phyloP scores from a whole-genome alignment of 37 sponge, comb jelly and placozoan genomes.

The Hexactinellida sp. region DNA sequence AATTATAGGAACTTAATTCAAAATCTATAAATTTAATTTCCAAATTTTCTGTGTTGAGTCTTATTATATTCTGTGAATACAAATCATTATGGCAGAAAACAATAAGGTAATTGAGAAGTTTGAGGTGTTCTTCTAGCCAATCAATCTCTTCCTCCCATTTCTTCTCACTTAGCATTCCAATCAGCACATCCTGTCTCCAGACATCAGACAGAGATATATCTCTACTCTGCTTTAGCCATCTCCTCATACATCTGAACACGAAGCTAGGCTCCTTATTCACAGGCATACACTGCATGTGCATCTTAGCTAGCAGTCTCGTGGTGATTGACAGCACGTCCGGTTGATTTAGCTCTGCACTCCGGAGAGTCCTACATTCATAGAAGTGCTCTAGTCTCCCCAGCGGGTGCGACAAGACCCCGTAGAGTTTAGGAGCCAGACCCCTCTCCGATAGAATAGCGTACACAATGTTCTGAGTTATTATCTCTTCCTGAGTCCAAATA shows the following conservation, averaged over 20 bases:
- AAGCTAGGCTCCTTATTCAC: neutral
- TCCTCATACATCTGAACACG: conserved; percentile 8
- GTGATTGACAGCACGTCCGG: neutral
- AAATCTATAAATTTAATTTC: neutral
- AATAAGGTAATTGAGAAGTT: neutral
- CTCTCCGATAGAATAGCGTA: neutral
- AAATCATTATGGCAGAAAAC: conserved; percentile 10
- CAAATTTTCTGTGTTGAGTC: neutral
- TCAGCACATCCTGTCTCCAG: neutral
- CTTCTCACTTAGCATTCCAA: conserved; percentile 12
- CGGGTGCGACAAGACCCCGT: neutral
- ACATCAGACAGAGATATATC: neutral
- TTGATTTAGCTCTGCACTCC: neutral
- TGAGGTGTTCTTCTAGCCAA: neutral
- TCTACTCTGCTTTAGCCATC: neutral
- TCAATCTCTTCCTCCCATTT: conserved; percentile 3
- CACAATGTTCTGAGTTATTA: conserved; percentile 3
- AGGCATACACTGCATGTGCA: neutral
- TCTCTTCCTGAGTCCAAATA: neutral
- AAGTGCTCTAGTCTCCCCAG: neutral
- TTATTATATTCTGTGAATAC: conserved; percentile 3
- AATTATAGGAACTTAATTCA: neutral
- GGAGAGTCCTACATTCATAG: neutral
- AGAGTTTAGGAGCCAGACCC: neutral
- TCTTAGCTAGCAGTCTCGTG: neutral